Percentiles rank a stretch among this genome's conserved stretches.
phyloP scores from a whole-genome alignment of 2,113 vertebrate species.

The Plecotus auritus region DNA sequence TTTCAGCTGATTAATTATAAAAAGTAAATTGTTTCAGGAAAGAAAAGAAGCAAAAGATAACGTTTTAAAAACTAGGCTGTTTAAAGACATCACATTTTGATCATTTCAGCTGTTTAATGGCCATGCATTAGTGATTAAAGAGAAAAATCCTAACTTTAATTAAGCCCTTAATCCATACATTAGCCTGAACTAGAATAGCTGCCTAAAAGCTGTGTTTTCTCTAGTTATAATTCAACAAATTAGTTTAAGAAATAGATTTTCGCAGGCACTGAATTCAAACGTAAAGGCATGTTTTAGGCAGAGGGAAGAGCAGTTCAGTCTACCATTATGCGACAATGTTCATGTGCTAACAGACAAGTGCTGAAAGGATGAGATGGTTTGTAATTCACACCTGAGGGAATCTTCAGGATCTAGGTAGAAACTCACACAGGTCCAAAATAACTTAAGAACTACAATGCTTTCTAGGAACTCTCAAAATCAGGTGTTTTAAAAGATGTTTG shows the following conservation, averaged over 20 bases:
- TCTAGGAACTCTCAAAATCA: constrained; percentile 2
- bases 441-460: neutral
- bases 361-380: neutral
- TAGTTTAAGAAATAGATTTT: constrained; percentile 3
- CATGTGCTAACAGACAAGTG: neutral
- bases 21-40: constrained; percentile 15
- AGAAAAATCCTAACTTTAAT: constrained; percentile 9
- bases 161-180: neutral
- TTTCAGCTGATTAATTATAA: constrained; percentile 4
- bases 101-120: neutral
- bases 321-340: neutral
- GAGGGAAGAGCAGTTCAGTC: neutral
- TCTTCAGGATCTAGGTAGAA: neutral
- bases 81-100: neutral
- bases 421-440: neutral
- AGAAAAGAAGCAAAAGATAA: neutral
- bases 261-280: neutral
- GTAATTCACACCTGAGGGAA: neutral
- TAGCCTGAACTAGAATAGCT: neutral
- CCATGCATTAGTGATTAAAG: neutral
- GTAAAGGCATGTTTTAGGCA: neutral
- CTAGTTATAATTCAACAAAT: neutral
- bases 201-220: neutral
- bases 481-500: neutral
- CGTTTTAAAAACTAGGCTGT: neutral